phyloP scores from a whole-genome alignment of 2,113 vertebrate genomes.

The Dinomys branickii region DNA sequence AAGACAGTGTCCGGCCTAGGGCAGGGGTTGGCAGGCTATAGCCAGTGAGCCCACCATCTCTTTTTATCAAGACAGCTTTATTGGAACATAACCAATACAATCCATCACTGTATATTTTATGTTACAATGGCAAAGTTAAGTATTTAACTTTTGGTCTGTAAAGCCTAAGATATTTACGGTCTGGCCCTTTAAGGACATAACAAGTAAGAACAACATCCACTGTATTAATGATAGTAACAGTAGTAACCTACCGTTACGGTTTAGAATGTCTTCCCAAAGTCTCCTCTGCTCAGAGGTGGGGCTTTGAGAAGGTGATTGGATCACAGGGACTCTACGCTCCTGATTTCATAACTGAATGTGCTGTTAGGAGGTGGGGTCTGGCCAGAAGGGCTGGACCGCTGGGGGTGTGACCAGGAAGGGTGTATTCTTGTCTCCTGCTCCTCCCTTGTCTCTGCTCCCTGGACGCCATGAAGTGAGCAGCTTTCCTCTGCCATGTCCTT shows the following conservation, averaged over 20 bases:
- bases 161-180: background rate
- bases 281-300: background rate
- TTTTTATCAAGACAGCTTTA: slow-evolving; percentile 12
- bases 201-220: background rate
- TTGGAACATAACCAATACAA: background rate
- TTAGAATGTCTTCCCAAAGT: background rate
- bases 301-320: background rate
- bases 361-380: background rate
- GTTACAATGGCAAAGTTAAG: background rate
- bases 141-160: background rate
- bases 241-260: background rate
- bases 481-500: background rate
- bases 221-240: background rate
- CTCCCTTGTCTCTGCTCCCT: background rate
- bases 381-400: background rate
- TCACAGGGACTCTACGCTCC: background rate
- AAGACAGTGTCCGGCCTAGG: background rate
- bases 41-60: background rate
- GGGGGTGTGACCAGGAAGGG: background rate
- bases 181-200: background rate
- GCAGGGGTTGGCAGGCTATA: background rate
- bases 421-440: background rate
- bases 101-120: background rate
- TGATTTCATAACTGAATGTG: background rate
- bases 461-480: background rate